phyloP scores from a whole-genome alignment of 2,113 vertebrate genomes.

The Trogon surrucura region DNA sequence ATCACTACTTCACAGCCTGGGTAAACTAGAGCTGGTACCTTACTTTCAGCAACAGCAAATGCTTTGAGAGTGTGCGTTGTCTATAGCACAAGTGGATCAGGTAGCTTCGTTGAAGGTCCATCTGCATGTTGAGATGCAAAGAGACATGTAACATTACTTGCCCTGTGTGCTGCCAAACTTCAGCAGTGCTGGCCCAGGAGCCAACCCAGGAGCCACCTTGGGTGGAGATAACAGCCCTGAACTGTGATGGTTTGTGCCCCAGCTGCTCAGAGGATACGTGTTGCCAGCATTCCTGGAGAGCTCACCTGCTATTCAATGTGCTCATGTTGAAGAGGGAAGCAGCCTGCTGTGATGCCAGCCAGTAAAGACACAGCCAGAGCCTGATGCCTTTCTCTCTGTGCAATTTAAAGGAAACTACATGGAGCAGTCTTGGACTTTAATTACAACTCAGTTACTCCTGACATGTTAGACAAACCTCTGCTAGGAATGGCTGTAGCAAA shows the following conservation, averaged over 20 bases:
- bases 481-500: background rate
- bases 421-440: background rate
- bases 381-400: background rate
- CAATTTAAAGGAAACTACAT: background rate
- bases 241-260: accelerated
- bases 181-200: background rate
- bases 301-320: background rate
- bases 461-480: background rate
- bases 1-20: accelerated
- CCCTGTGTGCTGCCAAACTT: background rate
- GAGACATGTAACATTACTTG: accelerated
- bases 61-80: background rate
- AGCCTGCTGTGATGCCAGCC: background rate
- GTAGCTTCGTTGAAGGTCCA: background rate
- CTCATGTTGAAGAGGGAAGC: accelerated
- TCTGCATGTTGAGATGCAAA: background rate
- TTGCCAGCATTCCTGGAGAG: background rate
- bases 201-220: too few relatives aligned
- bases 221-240: background rate
- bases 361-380: background rate
- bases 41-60: background rate
- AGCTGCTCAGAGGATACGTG: accelerated
- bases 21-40: background rate
- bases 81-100: background rate
- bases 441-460: background rate